These are phyloP conservation scores for Monopis laevigella DNA, from an alignment of 2,888 invertebrate genomes.

Conservation along the genomic window DNA sequence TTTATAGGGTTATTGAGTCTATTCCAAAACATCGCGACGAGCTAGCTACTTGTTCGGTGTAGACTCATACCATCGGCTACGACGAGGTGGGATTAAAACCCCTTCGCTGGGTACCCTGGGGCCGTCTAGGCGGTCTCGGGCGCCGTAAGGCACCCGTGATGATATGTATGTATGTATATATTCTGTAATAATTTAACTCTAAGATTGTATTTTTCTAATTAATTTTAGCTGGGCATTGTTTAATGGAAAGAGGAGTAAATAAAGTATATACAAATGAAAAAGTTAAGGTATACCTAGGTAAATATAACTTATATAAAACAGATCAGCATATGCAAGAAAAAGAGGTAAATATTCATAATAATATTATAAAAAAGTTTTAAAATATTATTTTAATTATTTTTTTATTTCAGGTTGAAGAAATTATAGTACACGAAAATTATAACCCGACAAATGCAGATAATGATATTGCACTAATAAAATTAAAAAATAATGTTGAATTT, in stretches of 20 bases:
- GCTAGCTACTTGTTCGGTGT: too few relatives aligned
- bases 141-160: too few relatives aligned
- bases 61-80: too few relatives aligned
- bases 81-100: too few relatives aligned
- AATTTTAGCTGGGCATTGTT: neutral
- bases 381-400: neutral
- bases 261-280: conserved; percentile 11
- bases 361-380: neutral
- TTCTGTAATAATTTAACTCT: too few relatives aligned
- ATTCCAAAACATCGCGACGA: too few relatives aligned
- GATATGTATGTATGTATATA: too few relatives aligned
- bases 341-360: neutral
- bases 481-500: neutral
- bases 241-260: neutral
- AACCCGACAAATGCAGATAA: neutral
- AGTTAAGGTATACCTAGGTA: neutral
- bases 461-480: neutral
- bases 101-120: too few relatives aligned
- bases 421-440: neutral
- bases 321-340: neutral
- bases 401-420: neutral
- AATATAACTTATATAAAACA: neutral
- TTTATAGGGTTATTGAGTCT: too few relatives aligned
- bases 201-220: too few relatives aligned
- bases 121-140: too few relatives aligned